Percentiles rank a stretch among this genome's conserved stretches.
phyloP scores from a whole-genome alignment of 2,888 invertebrate species.

The Tipula helvola region DNA sequence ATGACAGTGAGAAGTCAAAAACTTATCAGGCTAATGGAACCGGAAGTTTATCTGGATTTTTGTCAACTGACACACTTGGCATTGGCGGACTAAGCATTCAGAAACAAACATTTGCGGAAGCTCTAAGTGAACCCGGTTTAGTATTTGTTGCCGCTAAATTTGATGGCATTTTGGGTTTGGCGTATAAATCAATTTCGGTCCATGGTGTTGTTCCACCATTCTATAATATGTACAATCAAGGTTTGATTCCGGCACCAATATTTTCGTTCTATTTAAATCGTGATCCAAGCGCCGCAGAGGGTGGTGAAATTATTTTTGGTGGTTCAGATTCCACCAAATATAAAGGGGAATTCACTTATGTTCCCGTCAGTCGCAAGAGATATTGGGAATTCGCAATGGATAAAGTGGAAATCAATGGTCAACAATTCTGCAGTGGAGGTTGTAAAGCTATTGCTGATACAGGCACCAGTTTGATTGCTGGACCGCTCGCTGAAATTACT shows the following conservation, averaged over 20 bases:
- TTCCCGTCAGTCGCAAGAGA: constrained; percentile 69
- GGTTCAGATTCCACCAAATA: constrained; percentile 90
- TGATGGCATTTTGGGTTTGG: constrained; percentile 96
- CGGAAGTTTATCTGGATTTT: constrained; percentile 89
- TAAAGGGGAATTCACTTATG: constrained; percentile 77
- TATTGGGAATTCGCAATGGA: constrained; percentile 99
- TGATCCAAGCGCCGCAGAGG: constrained; percentile 57
- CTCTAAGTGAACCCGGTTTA: constrained; percentile 84
- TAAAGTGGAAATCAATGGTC: constrained; percentile 41
- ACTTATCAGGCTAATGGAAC: constrained; percentile 82
- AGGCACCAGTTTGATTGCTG: constrained; percentile 91
- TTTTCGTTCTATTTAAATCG: constrained; percentile 90
- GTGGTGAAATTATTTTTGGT: constrained; percentile 87
- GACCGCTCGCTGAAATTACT: constrained; percentile 65
- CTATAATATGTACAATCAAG: constrained; percentile 80
- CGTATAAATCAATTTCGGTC: constrained; percentile 77
- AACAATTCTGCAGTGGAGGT: constrained; percentile 58
- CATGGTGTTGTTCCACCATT: constrained; percentile 87
- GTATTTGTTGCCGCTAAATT: constrained; percentile 98
- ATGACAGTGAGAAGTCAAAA: constrained; percentile 73
- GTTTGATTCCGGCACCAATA: constrained; percentile 53
- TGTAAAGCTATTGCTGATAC: constrained; percentile 95
- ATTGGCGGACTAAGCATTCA: constrained; percentile 61
- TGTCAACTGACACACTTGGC: constrained; percentile 77
- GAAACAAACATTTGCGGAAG: constrained; percentile 91